A percentile compares a stretch with the other conserved stretches of the same genome.
Conservation (phyloP, 2,888 invertebrate species). For the Drosophila longiperda region DNA sequence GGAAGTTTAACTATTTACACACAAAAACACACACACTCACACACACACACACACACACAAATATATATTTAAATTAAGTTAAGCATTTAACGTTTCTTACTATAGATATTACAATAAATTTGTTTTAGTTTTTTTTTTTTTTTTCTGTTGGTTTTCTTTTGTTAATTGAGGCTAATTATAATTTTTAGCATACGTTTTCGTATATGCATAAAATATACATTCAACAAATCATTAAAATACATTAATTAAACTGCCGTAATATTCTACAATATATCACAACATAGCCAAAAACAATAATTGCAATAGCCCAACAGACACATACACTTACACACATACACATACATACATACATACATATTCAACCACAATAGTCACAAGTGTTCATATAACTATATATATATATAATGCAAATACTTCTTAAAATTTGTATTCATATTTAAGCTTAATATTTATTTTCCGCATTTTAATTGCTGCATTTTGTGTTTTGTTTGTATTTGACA, state of each 20-base stretch:
- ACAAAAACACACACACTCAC: constrained; percentile 23
- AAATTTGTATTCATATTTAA: constrained; percentile 54
- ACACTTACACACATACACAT: constrained; percentile 28
- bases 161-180: constrained; percentile 74
- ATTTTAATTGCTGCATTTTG: constrained; percentile 65
- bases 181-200: constrained; percentile 35
- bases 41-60: constrained; percentile 23
- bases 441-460: constrained; percentile 49
- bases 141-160: constrained; percentile 61
- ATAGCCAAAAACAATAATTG: constrained; percentile 69
- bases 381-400: constrained; percentile 68
- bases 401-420: constrained; percentile 54
- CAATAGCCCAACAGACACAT: constrained; percentile 52
- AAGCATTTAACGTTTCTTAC: constrained; percentile 11
- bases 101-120: constrained; percentile 16
- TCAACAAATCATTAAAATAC: constrained; percentile 29
- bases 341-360: constrained; percentile 26
- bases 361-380: constrained; percentile 75
- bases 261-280: constrained; percentile 40
- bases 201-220: constrained; percentile 8
- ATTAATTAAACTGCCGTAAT: constrained; percentile 55
- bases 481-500: constrained; percentile 45
- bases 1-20: constrained; percentile 57
- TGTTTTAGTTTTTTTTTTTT: constrained; percentile 65
- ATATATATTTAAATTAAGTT: constrained; percentile 25